A percentile compares a stretch with the other conserved stretches of the same genome.
phyloP scores from a whole-genome alignment of 2,113 vertebrate genomes.

The Elachura formosa region DNA sequence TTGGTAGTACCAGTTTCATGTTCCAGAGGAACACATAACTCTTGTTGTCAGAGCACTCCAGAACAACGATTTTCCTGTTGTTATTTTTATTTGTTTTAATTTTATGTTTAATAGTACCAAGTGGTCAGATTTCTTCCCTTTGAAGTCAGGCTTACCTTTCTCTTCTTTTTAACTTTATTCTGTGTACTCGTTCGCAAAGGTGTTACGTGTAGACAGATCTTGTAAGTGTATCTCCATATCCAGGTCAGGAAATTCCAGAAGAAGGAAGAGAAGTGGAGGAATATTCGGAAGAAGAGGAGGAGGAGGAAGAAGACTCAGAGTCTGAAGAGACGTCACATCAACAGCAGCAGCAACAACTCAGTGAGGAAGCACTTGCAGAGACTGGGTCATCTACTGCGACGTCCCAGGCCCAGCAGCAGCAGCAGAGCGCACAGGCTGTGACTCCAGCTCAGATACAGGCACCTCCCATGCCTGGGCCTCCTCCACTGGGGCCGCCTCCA shows the following conservation, averaged over 20 bases:
- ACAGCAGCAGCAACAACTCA: conserved; percentile 63
- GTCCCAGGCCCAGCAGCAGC: conserved; percentile 62
- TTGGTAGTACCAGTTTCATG: background rate
- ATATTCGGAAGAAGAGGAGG: conserved; percentile 77
- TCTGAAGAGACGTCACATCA: conserved; percentile 76
- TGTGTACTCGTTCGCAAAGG: background rate
- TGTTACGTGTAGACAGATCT: background rate
- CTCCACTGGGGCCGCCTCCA: conserved; percentile 90
- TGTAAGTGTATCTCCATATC: background rate
- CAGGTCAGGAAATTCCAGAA: conserved; percentile 94
- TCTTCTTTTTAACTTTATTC: background rate
- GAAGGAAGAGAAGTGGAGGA: conserved; percentile 90
- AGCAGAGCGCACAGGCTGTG: conserved; percentile 65
- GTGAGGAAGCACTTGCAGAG: conserved; percentile 73
- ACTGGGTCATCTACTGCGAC: conserved; percentile 55
- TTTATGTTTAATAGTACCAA: background rate
- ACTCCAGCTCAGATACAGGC: conserved; percentile 83
- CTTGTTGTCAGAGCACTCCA: background rate
- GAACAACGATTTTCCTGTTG: background rate
- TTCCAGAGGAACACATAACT: background rate
- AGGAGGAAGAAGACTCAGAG: conserved; percentile 88
- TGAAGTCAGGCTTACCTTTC: background rate
- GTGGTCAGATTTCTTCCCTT: background rate
- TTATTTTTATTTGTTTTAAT: background rate
- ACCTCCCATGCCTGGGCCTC: conserved; percentile 90